These are phyloP conservation scores for Eulemur macaco DNA, from an alignment of 2,113 vertebrate genomes.

Conservation along the genomic window DNA sequence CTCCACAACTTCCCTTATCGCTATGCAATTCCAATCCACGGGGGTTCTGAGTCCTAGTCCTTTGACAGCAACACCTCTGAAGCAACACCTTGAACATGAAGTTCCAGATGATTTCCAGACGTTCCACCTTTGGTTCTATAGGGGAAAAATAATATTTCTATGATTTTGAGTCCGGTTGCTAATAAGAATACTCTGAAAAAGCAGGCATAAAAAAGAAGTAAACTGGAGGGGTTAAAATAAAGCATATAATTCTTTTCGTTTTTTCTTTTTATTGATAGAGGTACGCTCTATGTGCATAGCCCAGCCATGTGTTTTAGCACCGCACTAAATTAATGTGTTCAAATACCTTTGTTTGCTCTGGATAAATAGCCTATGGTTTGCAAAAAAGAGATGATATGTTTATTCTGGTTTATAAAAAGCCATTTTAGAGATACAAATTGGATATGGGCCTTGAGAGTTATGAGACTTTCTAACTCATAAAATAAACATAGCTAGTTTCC, in stretches of 20 bases:
- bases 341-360: slow-evolving; percentile 50
- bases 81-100: not conserved
- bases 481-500: slow-evolving; percentile 78
- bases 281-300: not conserved
- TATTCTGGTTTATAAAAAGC: slow-evolving; percentile 72
- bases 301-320: slow-evolving; percentile 35
- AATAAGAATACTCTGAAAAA: not conserved
- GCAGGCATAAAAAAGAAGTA: not conserved
- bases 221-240: not conserved
- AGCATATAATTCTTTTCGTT: not conserved
- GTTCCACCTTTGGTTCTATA: not conserved
- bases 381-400: slow-evolving; percentile 70
- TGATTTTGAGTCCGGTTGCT: not conserved
- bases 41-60: not conserved
- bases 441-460: slow-evolving; percentile 69
- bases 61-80: not conserved
- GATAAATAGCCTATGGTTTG: slow-evolving; percentile 66
- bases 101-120: not conserved
- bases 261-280: not conserved
- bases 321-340: slow-evolving; percentile 59
- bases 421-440: slow-evolving; percentile 74
- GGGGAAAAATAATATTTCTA: not conserved
- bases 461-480: slow-evolving; percentile 70
- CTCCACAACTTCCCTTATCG: not conserved
- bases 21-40: not conserved